Evolutionary conservation across 2,797 vertebrate species (phyloP), one percentile per base, ranked within the genome.

Genomic region (Melanitta fusca): DNA sequence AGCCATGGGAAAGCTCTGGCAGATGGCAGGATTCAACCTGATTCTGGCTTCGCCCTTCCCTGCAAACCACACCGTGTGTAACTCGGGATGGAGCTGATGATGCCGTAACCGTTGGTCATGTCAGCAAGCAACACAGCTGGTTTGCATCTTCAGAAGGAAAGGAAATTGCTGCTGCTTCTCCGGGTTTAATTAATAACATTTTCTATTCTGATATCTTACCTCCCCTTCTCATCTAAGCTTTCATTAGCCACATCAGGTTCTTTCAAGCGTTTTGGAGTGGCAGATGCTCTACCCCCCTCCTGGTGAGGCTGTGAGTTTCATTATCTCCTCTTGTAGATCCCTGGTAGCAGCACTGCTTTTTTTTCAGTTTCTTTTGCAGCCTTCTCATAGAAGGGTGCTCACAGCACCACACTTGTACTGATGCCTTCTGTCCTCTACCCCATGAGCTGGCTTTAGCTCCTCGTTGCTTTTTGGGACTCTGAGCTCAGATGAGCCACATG

Each of bases 91-190:
- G 30, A 77, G 34, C 85, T 95, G 62, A 34, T 88, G 58, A 53
- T 84, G 47, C 62, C 88, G 85, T 86, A 75, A 66, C 27, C 25
- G 47, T 70, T 56, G 51, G 21, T 81, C 30, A 62, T 3, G 0
- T 85, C 65, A 80, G 65, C 1, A 4, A 91, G 47, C 32, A 86
- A 53, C 66, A 66, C 94, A 88, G 91, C 70, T 94, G 93, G 45
- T 90, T 91, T 95, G 88, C 85, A 61, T 1, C 54, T 88, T 95
- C 70, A 83, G 85, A 93, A 95, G 71, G 65, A 88, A 88, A 95
- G 88, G 82, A 95, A 96, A 94, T 97, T 91, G 70, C 77, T 90
- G 72, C 39, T 74, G 53, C 80, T 95, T 88, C 70, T 94, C 47
- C 43, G 73, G 65, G 62, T 51, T 88, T 97, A 93, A 93, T 93